Base-by-base conservation (phyloP, 2,888 invertebrate species). In the Entomobrya proxima region DNA sequence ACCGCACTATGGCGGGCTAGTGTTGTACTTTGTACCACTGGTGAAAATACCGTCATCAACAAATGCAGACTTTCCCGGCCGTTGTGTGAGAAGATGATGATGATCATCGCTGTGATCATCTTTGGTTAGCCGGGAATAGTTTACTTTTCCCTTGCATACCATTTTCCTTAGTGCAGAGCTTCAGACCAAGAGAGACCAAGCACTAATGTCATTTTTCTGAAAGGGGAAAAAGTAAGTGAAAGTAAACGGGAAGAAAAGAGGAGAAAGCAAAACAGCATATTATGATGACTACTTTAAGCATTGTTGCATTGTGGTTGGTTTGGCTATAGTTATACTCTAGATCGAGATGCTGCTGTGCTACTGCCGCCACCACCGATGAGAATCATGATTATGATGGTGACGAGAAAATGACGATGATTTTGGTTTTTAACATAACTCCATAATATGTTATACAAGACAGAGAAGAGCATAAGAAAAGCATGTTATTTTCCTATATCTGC, bases 261-360 rank as follows among this genome's bases (percentile, higher is more conserved):
- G 24, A 37, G 27, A 47, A 35, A 58, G 40, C 2, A 47, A 21
- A 50, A 58, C 27, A 32, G 64, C 40, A 18, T 3, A 61, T 55
- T 24, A 35, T n/a, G 35, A 15, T 21, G 61, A 61, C 4, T 52
- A 80, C 37, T 72, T 40, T 80, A 52, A 80, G 80, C 80, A 80
- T 72, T 80, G 80, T 80, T 80, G 72, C 80, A 44, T 58, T 80
- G 80, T 72, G 80, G 80, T 72, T 55, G n/a, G n/a, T n/a, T n/a
- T n/a, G n/a, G n/a, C n/a, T n/a, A n/a, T n/a, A n/a, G n/a, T n/a
- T n/a, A n/a, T n/a, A n/a, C n/a, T n/a, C n/a, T n/a, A n/a, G n/a
- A n/a, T n/a, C n/a, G 75, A 72, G 72, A 47, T 72, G 4, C 47
- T 7, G 2, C 30, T 13, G n/a, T n/a, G n/a, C n/a, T n/a, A n/a